Evolutionary conservation across 2,113 vertebrate genomes (phyloP).

Genomic region (Nipponia nippon): DNA sequence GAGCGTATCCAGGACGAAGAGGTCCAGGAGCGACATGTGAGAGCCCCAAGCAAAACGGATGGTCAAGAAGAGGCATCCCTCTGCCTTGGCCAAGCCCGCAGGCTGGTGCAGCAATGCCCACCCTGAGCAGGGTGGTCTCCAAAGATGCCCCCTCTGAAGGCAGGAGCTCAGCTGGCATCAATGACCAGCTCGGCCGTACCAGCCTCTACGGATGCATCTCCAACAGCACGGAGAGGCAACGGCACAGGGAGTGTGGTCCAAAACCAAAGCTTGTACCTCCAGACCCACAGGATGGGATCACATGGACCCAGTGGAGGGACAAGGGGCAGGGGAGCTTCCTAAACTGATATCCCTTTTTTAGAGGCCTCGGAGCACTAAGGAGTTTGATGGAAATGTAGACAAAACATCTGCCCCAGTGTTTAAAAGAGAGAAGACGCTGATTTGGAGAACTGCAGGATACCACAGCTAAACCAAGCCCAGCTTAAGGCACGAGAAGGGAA

Average conservation of each 20-base stretch:
- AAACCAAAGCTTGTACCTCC: background rate
- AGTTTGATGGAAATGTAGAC: background rate
- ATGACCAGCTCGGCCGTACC: background rate
- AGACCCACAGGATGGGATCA: background rate
- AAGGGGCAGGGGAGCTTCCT: background rate
- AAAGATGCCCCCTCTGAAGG: background rate
- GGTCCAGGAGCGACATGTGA: background rate
- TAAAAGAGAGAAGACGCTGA: background rate
- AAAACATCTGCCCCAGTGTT: background rate
- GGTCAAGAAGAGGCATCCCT: background rate
- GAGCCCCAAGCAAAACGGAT: background rate
- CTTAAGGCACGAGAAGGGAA: accelerated
- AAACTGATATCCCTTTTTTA: background rate
- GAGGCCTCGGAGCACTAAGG: background rate
- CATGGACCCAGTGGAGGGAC: background rate
- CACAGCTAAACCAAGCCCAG: background rate
- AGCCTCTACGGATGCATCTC: accelerated
- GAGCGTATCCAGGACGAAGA: background rate
- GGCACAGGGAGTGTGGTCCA: background rate
- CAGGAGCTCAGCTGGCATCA: background rate
- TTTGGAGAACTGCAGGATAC: background rate
- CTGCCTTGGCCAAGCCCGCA: background rate
- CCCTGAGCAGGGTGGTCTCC: background rate
- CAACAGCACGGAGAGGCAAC: accelerated
- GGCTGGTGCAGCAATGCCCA: accelerated